Base-by-base conservation (phyloP, 2,797 vertebrate species). In the Mus minutoides region DNA sequence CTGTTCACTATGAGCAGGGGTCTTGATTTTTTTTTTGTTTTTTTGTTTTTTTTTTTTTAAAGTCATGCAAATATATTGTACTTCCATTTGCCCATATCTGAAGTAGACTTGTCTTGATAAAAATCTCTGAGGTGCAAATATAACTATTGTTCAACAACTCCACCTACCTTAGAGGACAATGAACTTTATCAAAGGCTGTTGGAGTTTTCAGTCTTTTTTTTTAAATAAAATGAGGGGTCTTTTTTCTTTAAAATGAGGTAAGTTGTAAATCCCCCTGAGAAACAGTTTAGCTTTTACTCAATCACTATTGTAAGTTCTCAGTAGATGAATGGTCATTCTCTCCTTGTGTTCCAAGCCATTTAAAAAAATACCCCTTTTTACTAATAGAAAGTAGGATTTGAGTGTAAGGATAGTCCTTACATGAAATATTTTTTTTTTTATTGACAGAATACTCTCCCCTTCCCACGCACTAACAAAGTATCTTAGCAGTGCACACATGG, bases 391-490 rank as follows among this genome's bases (percentile, higher is more conserved):
- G 94, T 13, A 60, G 92, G 34, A 93, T 97, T 97, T 96, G 94
- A 96, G 76, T 95, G 92, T 71, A 71, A 71, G n/a, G 3, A 97
- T 97, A 89, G 94, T 96, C 95, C 95, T 97, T 93, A 95, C 11
- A 88, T 94, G 95, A 96, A 98, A 98, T 94, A 97, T 83, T 96
- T 60, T 58, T n/a, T 83, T 96, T 60, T 90, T 96, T 96, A 92
- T 96, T 98, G 97, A 97, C 95, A 91, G 94, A 88, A 96, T 73
- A 52, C n/a, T 89, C 90, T 96, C 90, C 56, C 31, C 92, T 96
- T 96, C 96, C 88, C 85, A 37, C 43, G 49, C 37, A 56, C 49
- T 96, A 85, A 96, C 94, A 60, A 80, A 97, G 97, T 85, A 91
- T 75, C 82, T 98, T 97, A 93, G 93, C 56, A 95, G 80, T 96